Evolutionary conservation across 2,888 invertebrate genomes (phyloP).

Genomic region (Hemaris fuciformis): DNA sequence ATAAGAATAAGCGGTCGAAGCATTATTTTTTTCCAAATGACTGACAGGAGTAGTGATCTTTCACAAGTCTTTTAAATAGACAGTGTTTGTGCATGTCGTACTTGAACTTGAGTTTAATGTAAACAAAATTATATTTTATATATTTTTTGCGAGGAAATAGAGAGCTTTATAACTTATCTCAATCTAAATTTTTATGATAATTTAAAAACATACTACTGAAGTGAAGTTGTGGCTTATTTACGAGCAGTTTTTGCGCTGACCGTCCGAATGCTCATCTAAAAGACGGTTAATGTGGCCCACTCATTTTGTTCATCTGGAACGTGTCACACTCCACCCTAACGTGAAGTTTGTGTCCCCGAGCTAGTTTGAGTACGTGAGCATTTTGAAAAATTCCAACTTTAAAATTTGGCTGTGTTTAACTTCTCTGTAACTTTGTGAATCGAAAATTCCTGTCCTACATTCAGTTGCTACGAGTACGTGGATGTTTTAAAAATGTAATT

Average conservation of each 20-base stretch:
- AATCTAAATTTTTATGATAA: no score
- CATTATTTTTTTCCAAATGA: no score
- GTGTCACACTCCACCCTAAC: not conserved
- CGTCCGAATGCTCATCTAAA: not conserved
- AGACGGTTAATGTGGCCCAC: conserved; percentile 1
- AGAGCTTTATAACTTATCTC: no score
- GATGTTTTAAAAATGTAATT: not conserved
- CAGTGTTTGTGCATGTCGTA: no score
- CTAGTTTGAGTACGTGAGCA: not conserved
- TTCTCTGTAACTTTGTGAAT: not conserved
- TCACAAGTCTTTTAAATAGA: no score
- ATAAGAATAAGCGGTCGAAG: no score
- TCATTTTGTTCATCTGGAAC: not conserved
- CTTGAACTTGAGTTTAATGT: no score
- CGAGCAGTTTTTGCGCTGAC: not conserved
- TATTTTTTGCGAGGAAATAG: no score
- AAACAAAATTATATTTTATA: no score
- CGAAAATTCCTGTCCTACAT: not conserved
- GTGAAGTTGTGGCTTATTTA: not conserved
- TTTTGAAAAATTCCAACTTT: not conserved
- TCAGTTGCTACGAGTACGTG: not conserved
- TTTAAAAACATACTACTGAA: no score
- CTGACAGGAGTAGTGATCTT: no score
- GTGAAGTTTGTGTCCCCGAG: not conserved
- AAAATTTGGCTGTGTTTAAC: not conserved